phyloP scores from a whole-genome alignment of 2,113 vertebrate genomes.

The Fukomys damarensis region DNA sequence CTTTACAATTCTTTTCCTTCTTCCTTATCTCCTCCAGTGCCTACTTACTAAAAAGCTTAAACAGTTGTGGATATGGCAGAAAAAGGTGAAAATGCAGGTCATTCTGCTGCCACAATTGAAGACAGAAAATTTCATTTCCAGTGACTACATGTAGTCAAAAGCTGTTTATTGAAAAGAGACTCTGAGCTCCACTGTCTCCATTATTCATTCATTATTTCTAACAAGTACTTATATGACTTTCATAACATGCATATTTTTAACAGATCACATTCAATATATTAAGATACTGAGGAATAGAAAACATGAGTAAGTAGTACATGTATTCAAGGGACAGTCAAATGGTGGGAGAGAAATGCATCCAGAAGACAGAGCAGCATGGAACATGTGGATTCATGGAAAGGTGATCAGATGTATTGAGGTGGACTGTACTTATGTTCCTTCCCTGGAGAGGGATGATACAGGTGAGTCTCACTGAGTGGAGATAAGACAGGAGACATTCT shows the following conservation, averaged over 20 bases:
- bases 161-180: not conserved
- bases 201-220: not conserved
- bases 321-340: not conserved
- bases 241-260: not conserved
- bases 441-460: not conserved
- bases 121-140: not conserved
- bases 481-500: not conserved
- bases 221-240: not conserved
- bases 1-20: not conserved
- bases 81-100: not conserved
- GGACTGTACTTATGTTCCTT: not conserved
- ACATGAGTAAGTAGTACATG: not conserved
- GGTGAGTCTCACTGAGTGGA: not conserved
- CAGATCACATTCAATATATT: not conserved
- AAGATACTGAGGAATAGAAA: not conserved
- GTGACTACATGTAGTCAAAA: not conserved
- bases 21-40: not conserved
- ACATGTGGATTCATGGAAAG: fast-evolving
- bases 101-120: not conserved
- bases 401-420: not conserved
- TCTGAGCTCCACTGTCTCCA: not conserved
- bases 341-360: fast-evolving
- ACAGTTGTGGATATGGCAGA: not conserved
- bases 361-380: not conserved
- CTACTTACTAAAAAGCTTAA: slow-evolving; percentile 22